Conservation (phyloP, 2,888 invertebrate species). For the Mesochorus sp. region DNA sequence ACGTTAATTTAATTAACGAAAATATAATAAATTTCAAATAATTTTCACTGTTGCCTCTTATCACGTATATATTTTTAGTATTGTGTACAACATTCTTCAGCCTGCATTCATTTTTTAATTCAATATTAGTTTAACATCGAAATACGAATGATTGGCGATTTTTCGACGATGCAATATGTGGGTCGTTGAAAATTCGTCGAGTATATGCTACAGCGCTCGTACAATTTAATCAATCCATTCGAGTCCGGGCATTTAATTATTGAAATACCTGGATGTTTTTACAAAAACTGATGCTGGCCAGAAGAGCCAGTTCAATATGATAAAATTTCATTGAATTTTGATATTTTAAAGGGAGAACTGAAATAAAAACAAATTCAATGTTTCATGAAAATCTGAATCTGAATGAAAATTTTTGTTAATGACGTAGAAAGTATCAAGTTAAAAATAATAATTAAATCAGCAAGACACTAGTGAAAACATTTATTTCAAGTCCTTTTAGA, state of each 20-base stretch:
- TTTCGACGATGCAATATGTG: neutral
- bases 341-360: too few relatives aligned
- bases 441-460: neutral
- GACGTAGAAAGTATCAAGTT: too few relatives aligned
- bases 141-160: slow-evolving; percentile 2
- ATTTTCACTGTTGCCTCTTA: neutral
- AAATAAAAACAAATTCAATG: too few relatives aligned
- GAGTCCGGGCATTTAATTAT: neutral
- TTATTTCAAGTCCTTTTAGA: neutral
- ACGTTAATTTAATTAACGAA: slow-evolving; percentile 2
- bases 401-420: too few relatives aligned
- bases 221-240: slow-evolving; percentile 2
- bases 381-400: too few relatives aligned
- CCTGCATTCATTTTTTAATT: neutral
- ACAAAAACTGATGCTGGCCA: neutral
- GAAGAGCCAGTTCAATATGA: neutral
- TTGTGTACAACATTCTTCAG: neutral
- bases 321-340: neutral
- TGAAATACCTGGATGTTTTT: neutral
- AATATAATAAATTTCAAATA: neutral
- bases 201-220: neutral
- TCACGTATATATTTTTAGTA: neutral
- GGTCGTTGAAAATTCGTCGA: neutral
- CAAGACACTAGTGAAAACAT: neutral
- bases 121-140: neutral